Evolutionary conservation across 2,113 vertebrate genomes (phyloP).

Genomic region (Cinclus mexicanus): DNA sequence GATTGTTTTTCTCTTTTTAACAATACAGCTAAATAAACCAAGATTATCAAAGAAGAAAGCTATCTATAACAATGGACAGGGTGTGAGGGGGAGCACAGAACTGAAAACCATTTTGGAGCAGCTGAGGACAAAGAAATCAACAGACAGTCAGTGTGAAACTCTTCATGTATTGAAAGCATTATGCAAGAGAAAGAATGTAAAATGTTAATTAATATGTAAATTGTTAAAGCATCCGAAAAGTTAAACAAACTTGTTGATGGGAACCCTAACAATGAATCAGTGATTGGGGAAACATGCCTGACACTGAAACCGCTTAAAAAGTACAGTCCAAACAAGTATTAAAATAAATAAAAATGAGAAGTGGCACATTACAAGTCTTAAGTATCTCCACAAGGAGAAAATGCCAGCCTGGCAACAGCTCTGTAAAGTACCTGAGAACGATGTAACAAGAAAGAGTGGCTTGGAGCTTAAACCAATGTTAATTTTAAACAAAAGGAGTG

Average conservation of each 20-base stretch:
- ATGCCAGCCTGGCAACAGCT: neutral
- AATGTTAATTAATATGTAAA: neutral
- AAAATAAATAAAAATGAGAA: neutral
- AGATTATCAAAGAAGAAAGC: neutral
- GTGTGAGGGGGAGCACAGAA: neutral
- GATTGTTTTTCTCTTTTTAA: neutral
- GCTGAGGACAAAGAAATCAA: neutral
- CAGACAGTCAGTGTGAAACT: neutral
- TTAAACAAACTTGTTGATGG: neutral
- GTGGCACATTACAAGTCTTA: neutral
- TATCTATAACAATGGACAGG: neutral
- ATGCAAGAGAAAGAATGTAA: neutral
- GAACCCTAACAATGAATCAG: neutral
- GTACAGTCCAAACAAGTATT: neutral
- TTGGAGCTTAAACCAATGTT: neutral
- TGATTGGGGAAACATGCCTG: neutral
- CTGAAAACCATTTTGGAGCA: neutral
- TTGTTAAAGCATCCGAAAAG: neutral
- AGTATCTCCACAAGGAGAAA: neutral
- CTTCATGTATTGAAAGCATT: neutral
- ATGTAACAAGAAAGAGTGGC: neutral
- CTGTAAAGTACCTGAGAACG: neutral
- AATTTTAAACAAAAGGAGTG: neutral
- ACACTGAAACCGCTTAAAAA: neutral
- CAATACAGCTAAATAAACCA: neutral